These are phyloP conservation scores for Miltochrista miniata DNA, from an alignment of 2,888 invertebrate genomes.

Conservation along the genomic window DNA sequence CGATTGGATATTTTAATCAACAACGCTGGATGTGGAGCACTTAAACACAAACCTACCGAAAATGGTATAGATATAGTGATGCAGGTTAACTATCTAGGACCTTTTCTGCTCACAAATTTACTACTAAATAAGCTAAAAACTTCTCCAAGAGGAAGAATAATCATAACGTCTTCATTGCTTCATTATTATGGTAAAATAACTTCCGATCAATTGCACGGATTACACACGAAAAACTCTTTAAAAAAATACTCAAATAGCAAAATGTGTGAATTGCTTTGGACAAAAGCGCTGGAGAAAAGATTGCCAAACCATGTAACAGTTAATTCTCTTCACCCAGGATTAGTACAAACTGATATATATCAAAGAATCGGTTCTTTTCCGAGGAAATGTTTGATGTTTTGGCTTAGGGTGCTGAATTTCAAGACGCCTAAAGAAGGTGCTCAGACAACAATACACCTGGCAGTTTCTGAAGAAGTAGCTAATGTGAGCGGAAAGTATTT, in stretches of 20 bases:
- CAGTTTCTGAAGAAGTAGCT: constrained; percentile 88
- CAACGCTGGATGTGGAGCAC: constrained; percentile 83
- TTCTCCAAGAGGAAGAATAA: constrained; percentile 69
- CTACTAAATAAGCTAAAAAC: constrained; percentile 74
- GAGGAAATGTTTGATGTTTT: constrained; percentile 76
- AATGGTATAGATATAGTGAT: constrained; percentile 85
- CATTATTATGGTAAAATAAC: constrained; percentile 65
- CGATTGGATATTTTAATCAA: constrained; percentile 85
- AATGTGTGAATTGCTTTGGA: constrained; percentile 66
- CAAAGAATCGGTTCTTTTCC: constrained; percentile 74
- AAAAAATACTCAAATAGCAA: constrained; percentile 76
- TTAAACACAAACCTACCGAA: constrained; percentile 66
- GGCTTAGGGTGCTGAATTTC: constrained; percentile 83
- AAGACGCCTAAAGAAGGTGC: constrained; percentile 90
- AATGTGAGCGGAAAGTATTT: constrained; percentile 90
- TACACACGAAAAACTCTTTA: constrained; percentile 44
- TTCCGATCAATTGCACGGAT: constrained; percentile 54
- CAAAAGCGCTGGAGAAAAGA: constrained; percentile 64
- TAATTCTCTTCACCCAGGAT: constrained; percentile 92
- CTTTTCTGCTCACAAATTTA: constrained; percentile 87
- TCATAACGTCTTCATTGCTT: constrained; percentile 67
- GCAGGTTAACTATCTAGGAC: constrained; percentile 88
- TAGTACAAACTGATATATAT: constrained; percentile 91
- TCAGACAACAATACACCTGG: constrained; percentile 89
- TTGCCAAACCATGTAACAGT: constrained; percentile 85